Evolutionary conservation across 2,113 vertebrate genomes (phyloP), one percentile per base, ranked within the genome.

Genomic region (Polyodon spathula): DNA sequence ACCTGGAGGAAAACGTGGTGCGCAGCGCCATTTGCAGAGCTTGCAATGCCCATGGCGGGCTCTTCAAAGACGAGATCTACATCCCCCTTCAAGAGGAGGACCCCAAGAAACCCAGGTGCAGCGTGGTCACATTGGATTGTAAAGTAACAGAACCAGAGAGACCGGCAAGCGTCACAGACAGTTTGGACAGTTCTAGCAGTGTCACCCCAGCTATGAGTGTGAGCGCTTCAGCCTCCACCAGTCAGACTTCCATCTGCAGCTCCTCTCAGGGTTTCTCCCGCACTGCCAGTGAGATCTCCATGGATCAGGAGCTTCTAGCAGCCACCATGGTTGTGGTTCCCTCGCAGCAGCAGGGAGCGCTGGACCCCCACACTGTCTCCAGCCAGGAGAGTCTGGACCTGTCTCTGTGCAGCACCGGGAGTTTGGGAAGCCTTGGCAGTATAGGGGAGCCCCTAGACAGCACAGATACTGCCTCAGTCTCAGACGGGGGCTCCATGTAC

Each of bases 351-450:
- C 84, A 82, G 58, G 86, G 87, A 0, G 5, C 91, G 58, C 69
- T 88, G 43, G 95, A 97, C 55, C 82, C 91, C 0, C 93, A 92
- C 0, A 89, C 82, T 0, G 87, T 97, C 5, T 97, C 95, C 71
- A 97, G 95, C 79, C 95, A 98, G 76, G 96, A 98, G 77, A 98
- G 96, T 56, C 52, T 97, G 40, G 95, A 98, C 71, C 87, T 92
- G 3, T 98, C 95, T 1, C 82, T 96, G 17, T 97, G 94, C 67
- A 98, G 95, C 56, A 97, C 93, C 0, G 93, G 94, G 6, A 98
- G 94, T 68, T 70, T 97, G 4, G 94, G 94, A 8, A 98, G 95
- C 74, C 83, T 97, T 0, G 93, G 96, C 44, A 97, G 95, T 69
- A 75, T 98, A 0, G 94, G 92, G 40, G 95, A 97, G 57, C 90